A percentile compares a stretch with the other conserved stretches of the same genome.
Evolutionary conservation across 2,888 invertebrate species (phyloP).

Genomic region (Drosophila infuscata): DNA sequence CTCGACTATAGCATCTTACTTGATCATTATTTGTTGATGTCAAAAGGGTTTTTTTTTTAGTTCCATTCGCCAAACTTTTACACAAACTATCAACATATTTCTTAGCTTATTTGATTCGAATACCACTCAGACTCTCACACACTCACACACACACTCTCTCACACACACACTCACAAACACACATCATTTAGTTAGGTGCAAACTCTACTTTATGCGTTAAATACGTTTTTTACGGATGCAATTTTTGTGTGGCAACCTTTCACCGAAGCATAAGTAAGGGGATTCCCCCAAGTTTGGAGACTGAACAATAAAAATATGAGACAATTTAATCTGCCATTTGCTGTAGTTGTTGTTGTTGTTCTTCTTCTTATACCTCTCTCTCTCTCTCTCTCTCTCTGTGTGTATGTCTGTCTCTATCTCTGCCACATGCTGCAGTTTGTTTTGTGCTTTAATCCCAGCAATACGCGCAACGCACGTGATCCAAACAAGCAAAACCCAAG

Average conservation of each 20-base stretch:
- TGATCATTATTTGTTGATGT: background rate
- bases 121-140: background rate
- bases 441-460: conserved; percentile 47
- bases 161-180: background rate
- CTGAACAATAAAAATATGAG: conserved; percentile 63
- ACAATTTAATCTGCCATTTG: conserved; percentile 59
- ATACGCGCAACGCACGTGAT: conserved; percentile 36
- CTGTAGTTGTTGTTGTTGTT: background rate
- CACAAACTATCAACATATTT: background rate
- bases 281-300: conserved; percentile 12
- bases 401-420: background rate
- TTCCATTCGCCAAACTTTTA: background rate
- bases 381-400: background rate
- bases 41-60: background rate
- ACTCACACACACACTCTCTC: background rate
- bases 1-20: no score
- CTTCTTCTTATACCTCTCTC: background rate
- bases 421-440: conserved; percentile 28
- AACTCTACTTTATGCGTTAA: conserved; percentile 57
- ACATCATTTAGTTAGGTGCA: conserved; percentile 27
- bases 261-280: conserved; percentile 6
- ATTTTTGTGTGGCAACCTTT: conserved; percentile 45
- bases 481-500: background rate
- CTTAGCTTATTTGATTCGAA: background rate
- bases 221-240: conserved; percentile 53